Evolutionary conservation across 2,113 vertebrate species (phyloP).

Genomic region (Chauna torquata): DNA sequence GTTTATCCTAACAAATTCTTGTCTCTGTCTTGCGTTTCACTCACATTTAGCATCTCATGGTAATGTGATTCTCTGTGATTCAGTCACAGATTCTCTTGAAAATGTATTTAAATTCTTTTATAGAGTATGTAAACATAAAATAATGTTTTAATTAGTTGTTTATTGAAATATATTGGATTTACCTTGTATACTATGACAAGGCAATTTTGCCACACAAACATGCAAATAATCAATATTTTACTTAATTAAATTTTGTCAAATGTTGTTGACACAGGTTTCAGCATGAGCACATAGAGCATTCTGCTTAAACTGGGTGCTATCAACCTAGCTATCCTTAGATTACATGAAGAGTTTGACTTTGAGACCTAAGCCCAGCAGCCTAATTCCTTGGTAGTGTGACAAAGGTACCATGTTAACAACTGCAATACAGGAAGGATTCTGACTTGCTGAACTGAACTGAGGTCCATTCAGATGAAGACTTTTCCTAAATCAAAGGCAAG

Average conservation of each 20-base stretch:
- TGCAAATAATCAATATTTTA: not conserved
- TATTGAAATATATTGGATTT: not conserved
- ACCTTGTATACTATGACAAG: not conserved
- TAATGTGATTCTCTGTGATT: not conserved
- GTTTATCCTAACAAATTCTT: not conserved
- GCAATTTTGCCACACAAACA: not conserved
- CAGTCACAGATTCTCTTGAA: too few relatives aligned
- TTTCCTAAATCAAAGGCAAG: not conserved
- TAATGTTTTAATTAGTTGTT: not conserved
- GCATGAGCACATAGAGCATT: not conserved
- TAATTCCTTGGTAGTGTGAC: not conserved
- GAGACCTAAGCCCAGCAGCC: not conserved
- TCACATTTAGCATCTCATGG: not conserved
- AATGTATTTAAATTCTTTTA: not conserved
- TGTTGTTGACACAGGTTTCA: not conserved
- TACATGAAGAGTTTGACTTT: not conserved
- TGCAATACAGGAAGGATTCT: not conserved
- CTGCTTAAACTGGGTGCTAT: not conserved
- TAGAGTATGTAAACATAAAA: not conserved
- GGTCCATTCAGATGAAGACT: not conserved
- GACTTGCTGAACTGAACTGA: not conserved
- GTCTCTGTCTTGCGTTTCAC: not conserved
- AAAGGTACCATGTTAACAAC: not conserved
- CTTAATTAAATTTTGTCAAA: not conserved
- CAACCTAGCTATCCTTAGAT: not conserved